These are phyloP conservation scores for Drosophila formosana DNA, from an alignment of 2,888 invertebrate species.

Conservation along the genomic window DNA sequence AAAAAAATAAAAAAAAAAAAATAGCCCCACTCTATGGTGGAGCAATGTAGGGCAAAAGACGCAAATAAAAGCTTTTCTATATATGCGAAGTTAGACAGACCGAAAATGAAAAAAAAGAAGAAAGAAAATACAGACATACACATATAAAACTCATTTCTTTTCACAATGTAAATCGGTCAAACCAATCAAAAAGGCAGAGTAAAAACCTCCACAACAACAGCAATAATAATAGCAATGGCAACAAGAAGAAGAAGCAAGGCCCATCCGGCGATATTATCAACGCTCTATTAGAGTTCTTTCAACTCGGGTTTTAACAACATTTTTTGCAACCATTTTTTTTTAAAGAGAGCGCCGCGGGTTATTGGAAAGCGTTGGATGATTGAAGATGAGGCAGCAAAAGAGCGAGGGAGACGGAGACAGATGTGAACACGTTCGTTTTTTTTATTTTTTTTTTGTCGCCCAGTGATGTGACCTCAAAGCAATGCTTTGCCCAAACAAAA, in stretches of 20 bases:
- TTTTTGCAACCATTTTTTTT: slow-evolving; percentile 29
- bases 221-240: slow-evolving; percentile 8
- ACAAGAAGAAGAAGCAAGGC: slow-evolving; percentile 27
- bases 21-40: slow-evolving; percentile 31
- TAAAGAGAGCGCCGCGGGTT: slow-evolving; percentile 24
- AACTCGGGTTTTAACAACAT: slow-evolving; percentile 56
- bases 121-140: slow-evolving; percentile 6
- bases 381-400: slow-evolving; percentile 13
- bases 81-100: slow-evolving; percentile 37
- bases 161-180: slow-evolving; percentile 78
- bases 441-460: slow-evolving; percentile 17
- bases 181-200: slow-evolving; percentile 67
- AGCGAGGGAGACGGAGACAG: neutral
- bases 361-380: slow-evolving; percentile 45
- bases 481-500: slow-evolving; percentile 44
- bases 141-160: slow-evolving; percentile 66
- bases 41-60: slow-evolving; percentile 62
- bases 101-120: slow-evolving; percentile 24
- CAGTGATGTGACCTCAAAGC: slow-evolving; percentile 38
- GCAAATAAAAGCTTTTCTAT: slow-evolving; percentile 61
- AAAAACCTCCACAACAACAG: slow-evolving; percentile 36
- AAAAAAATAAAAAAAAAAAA: slow-evolving; percentile 33
- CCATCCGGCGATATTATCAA: slow-evolving; percentile 54
- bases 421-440: slow-evolving; percentile 30
- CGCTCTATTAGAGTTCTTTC: slow-evolving; percentile 69